Conservation (phyloP, 2,888 invertebrate genomes). For the Coleophora flavipennella region DNA sequence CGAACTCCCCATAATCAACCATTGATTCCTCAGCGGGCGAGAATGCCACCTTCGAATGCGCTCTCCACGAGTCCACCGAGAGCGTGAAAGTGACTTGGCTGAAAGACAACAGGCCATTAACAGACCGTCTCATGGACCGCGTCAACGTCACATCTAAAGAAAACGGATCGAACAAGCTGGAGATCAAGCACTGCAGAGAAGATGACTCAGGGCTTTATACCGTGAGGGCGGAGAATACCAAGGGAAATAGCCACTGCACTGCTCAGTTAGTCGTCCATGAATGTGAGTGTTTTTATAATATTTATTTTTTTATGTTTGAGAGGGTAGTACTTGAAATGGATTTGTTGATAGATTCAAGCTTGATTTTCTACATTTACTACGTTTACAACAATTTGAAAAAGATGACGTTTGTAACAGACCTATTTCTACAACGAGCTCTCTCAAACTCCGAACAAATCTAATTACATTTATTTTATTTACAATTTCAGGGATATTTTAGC, state of each 20-base stretch:
- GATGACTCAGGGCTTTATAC: conserved; percentile 93
- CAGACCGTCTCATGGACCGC: conserved; percentile 82
- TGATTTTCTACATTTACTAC: no score
- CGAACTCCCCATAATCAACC: conserved; percentile 40
- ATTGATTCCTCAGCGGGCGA: conserved; percentile 81
- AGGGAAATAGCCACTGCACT: conserved; percentile 87
- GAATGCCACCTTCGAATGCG: conserved; percentile 85
- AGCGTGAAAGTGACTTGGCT: conserved; percentile 83
- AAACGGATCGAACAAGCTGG: conserved; percentile 76
- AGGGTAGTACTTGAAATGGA: conserved; percentile 4
- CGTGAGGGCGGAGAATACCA: conserved; percentile 86
- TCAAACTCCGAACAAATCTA: no score
- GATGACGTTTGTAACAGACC: no score
- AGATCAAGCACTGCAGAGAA: conserved; percentile 81
- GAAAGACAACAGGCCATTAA: conserved; percentile 88
- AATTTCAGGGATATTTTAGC: background rate
- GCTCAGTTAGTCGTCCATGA: conserved; percentile 90
- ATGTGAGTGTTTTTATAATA: conserved; percentile 72
- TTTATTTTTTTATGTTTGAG: conserved; percentile 7
- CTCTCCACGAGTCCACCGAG: conserved; percentile 74
- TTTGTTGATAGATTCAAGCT: conserved; percentile 2
- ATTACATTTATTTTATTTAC: no score
- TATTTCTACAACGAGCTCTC: no score
- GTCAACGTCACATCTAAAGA: conserved; percentile 75
- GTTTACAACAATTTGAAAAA: no score